Base-by-base conservation (phyloP, 2,113 vertebrate species). In the Puffinus mauretanicus region DNA sequence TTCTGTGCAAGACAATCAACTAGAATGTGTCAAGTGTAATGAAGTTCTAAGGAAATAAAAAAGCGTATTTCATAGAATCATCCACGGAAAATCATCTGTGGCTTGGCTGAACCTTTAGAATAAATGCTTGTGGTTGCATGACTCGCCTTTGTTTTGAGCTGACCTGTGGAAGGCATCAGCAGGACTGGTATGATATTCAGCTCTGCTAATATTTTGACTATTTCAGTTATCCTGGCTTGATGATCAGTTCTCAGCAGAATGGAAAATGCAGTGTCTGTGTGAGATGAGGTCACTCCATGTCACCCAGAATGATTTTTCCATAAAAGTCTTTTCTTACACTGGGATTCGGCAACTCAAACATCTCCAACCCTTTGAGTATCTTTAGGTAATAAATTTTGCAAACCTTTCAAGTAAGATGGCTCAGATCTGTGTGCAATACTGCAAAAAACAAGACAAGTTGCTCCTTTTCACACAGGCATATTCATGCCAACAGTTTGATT, bases 1-100 rank as follows among this genome's bases (percentile, higher is more conserved):
- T 51, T 87, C 65, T 87, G 44, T 70, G 46, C 46, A 77, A 89
- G 73, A 57, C 34, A 89, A 32, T 79, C 86, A 89, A 40, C 18
- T 51, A 61, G 71, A 82, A 80, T 60, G 12, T 62, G 70, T 69
- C 51, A 82, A 76, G 44, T 51, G 29, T 60, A 85, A 91, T 62
- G 84, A 87, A 76, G 75, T 80, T 88, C 75, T 65, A 72, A 80
- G 76, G 55, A 96, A 82, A 91, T 60, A 47, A 61, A 89, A 90
- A 77, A 20, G 16, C 2, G 0, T 82, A 44, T 80, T 92, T 95
- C 10, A 10, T 21, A 55, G 42, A 55, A 85, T 65, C 52, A 52
- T 65, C 36, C 46, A 20, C 1, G 13, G 40, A 67, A 95, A 93
- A 65, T 57, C 9, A 69, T 79, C 62, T 42, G 30, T 57, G 70